Evolutionary conservation across 2,888 invertebrate species (phyloP), one percentile per base, ranked within the genome.

Genomic region (Drosophila acutilabella): DNA sequence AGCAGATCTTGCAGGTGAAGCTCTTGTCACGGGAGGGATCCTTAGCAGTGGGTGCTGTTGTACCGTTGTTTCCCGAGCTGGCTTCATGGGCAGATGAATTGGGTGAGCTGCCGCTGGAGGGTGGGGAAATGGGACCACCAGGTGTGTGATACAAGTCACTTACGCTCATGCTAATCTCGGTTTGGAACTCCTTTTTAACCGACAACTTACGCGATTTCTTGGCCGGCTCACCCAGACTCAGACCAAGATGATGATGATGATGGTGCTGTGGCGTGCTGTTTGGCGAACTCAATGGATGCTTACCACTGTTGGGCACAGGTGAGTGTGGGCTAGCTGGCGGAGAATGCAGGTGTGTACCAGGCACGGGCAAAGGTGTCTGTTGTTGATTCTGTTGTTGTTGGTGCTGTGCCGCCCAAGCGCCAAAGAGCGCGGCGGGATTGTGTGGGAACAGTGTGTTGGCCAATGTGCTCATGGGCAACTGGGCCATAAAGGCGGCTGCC

Each of bases 1-100:
- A 95, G 93, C 98, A 98, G 50, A 97, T 95, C 59, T 96, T 95
- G 92, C 98, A 98, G 23, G 96, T 97, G 93, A 98, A 98, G 64
- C 96, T 95, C 91, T 97, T 97, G 89, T 97, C 97, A 11, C 96
- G 93, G 0, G 94, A 81, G 2, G 94, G 93, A 74, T 94, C 93
- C 60, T 93, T 94, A 0, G 64, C 51, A 2, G 56, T 40, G 10
- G 70, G 47, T 7, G 67, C 54, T 10, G 64, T 50, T 2, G 56
- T 44, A 4, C 56, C 42, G 2, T 66, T 51, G 6, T 41, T 30
- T 2, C 30, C 44, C 0, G 54, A 26, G 14, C 47, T 59, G 1
- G 80, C 80, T 33, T 81, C 86, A 14, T 91, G 91, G 4, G 88
- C 89, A 11, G 88, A 90, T 11, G 92, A 92, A 54, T 92, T 92